Evolutionary conservation across 2,113 vertebrate genomes (phyloP).

Genomic region (Pithys albifrons): DNA sequence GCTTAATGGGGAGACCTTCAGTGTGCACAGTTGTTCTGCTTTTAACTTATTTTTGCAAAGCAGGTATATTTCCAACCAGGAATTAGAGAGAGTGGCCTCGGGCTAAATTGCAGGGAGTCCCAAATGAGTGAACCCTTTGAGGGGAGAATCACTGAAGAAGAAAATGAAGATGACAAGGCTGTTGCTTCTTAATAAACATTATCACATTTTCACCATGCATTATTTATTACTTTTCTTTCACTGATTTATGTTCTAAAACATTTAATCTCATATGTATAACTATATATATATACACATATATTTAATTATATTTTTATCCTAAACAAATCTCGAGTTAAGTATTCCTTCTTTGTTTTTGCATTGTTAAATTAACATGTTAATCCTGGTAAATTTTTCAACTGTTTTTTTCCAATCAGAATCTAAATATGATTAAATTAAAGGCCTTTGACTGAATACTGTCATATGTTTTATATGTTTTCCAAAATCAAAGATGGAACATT

Average conservation of each 20-base stretch:
- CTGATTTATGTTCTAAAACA: constrained; percentile 79
- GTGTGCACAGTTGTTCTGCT: constrained; percentile 63
- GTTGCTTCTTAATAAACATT: constrained; percentile 85
- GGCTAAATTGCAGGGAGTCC: constrained; percentile 78
- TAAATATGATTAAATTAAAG: constrained; percentile 36
- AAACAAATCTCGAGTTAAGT: constrained; percentile 10
- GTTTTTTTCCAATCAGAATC: not conserved
- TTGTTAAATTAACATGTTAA: constrained; percentile 20
- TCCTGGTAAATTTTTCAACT: not conserved
- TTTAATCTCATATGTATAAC: constrained; percentile 75
- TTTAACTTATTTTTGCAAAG: constrained; percentile 79
- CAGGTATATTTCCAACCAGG: constrained; percentile 76
- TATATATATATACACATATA: constrained; percentile 34
- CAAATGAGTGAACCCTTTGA: constrained; percentile 77
- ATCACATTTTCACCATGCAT: constrained; percentile 80
- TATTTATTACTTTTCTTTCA: constrained; percentile 79
- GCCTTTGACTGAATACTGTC: constrained; percentile 8
- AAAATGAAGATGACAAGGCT: constrained; percentile 83
- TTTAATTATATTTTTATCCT: not conserved
- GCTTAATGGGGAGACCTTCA: constrained; percentile 62
- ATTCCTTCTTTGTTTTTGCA: not conserved
- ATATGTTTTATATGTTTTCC: not conserved
- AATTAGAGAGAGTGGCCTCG: constrained; percentile 77
- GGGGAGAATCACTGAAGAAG: constrained; percentile 79
- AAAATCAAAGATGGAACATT: not conserved